These are phyloP conservation scores for Lytechinus variegatus DNA, from an alignment of 35 echinoderm and acorn worm genomes.

Conservation along the genomic window DNA sequence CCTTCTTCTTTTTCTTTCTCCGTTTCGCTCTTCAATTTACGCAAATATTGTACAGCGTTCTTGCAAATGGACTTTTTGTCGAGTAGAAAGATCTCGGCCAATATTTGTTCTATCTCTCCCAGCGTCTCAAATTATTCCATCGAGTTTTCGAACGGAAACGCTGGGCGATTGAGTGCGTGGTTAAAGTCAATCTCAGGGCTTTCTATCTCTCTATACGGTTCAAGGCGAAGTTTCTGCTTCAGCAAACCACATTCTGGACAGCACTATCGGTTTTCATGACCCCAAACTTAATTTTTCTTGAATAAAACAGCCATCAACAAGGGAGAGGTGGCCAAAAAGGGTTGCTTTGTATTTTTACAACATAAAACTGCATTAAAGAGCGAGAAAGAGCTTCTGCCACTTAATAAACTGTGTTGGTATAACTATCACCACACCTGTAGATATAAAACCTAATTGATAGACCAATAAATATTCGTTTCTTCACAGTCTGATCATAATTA, in stretches of 20 bases:
- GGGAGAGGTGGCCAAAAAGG: not conserved
- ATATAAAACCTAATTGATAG: no score
- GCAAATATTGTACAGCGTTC: constrained; percentile 1
- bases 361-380: no score
- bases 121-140: constrained; percentile 18
- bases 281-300: not conserved
- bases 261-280: not conserved
- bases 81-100: constrained; percentile 5
- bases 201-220: not conserved
- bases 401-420: no score
- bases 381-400: no score
- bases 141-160: constrained; percentile 4
- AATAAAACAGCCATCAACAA: not conserved
- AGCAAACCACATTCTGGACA: not conserved
- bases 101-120: constrained; percentile 18
- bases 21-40: not conserved
- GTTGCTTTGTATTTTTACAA: not conserved
- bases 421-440: no score
- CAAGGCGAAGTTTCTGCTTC: not conserved
- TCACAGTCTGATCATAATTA: no score
- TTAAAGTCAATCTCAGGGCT: not conserved
- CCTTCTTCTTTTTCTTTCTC: not conserved
- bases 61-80: constrained; percentile 18
- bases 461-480: no score
- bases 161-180: not conserved